Base-by-base conservation (phyloP, 35 echinoderm and acorn worm genomes). In the Amphiura filiformis region DNA sequence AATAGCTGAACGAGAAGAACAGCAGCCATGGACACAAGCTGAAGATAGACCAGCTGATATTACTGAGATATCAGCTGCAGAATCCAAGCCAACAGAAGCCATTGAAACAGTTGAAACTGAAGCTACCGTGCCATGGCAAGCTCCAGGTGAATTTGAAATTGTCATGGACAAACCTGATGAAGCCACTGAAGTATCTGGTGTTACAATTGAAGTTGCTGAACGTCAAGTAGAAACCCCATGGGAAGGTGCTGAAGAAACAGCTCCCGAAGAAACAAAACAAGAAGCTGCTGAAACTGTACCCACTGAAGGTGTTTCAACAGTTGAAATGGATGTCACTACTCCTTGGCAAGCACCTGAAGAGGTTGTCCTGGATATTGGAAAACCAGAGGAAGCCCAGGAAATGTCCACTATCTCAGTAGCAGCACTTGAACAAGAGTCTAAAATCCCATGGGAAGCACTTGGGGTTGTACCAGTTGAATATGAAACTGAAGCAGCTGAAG, bases 81-180 rank as follows among this genome's bases (percentile, higher is more conserved):
- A 86, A 38, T 34, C 32, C n/a, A 86, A 87, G 40, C 76, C 84
- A 33, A 81, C 56, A 17, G 57, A 80, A 75, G 26, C 84, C 18
- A 41, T 41, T 79, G 34, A 39, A 79, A 39, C 32, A 70, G 82
- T 84, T 77, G 94, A 84, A 82, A 65, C 28, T 52, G 90, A 90
- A 80, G 93, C 90, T 20, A 76, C 23, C 23, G 30, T 70, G 2
- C 32, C 39, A 77, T 79, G 78, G 35, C 76, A 88, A 35, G 81
- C 40, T 49, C 70, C 88, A 76, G 34, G 31, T 39, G 78, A 94
- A 57, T 56, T 90, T 28, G 56, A 76, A 86, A 52, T 81, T 30
- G 88, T 39, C 36, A 39, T 82, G 31, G 61, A 86, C 0, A 87
- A 41, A 56, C 88, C 93, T 76, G 84, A 78, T 17, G 87, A 96